Evolutionary conservation across 92 coral and sea anemone genomes (phyloP).

Genomic region (Palythoa caribaeorum): DNA sequence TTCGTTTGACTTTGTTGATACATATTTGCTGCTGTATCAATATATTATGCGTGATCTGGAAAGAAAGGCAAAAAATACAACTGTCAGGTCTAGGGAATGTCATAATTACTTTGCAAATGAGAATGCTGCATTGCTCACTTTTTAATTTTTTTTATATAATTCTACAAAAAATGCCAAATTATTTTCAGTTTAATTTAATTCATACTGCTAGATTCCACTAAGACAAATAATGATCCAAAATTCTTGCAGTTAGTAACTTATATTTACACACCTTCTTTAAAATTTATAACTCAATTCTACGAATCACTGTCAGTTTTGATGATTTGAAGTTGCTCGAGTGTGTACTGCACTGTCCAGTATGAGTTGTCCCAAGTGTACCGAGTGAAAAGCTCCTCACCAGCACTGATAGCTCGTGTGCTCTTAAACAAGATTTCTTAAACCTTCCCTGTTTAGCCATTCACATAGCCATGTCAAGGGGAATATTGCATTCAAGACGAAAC

Average conservation of each 20-base stretch:
- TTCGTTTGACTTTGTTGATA: background rate
- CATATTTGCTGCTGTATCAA: background rate
- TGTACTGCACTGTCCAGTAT: conserved; percentile 49
- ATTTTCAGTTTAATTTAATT: too few species aligned
- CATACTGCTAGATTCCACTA: too few species aligned
- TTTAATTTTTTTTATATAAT: too few species aligned
- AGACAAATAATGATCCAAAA: too few species aligned
- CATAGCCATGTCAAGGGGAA: conserved; percentile 19
- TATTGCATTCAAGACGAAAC: conserved; percentile 25
- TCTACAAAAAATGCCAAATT: too few species aligned
- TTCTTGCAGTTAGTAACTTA: background rate
- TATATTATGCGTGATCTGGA: too few species aligned
- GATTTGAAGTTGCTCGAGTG: conserved; percentile 23
- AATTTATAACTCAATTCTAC: background rate
- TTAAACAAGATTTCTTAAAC: conserved; percentile 55
- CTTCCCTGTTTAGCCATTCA: background rate
- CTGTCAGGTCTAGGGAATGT: too few species aligned
- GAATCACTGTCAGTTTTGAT: conserved; percentile 34
- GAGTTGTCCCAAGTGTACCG: conserved; percentile 51
- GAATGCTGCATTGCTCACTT: too few species aligned
- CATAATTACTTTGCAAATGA: too few species aligned
- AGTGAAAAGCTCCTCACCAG: conserved; percentile 53
- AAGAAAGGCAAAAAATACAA: too few species aligned
- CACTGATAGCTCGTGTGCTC: conserved; percentile 33
- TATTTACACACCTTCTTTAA: conserved; percentile 1